Percentiles rank a stretch among this genome's conserved stretches.
These are phyloP conservation scores for Mya arenaria DNA, from an alignment of 1,140 invertebrate species.

Conservation along the genomic window DNA sequence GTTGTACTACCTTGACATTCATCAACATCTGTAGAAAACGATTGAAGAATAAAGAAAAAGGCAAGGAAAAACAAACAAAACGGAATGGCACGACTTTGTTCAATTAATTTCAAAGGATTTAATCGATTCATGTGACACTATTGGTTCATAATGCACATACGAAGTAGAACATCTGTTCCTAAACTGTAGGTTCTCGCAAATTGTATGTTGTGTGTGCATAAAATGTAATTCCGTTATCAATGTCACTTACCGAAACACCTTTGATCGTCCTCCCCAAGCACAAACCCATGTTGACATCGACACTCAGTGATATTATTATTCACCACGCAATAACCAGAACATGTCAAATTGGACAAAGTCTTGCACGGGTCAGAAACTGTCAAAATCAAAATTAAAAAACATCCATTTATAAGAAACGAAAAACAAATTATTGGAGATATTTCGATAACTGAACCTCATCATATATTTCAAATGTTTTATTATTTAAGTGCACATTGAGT, in stretches of 20 bases:
- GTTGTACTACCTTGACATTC: background rate
- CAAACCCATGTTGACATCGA: constrained; percentile 1
- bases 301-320: background rate
- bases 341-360: constrained; percentile 12
- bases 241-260: constrained; percentile 13
- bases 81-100: background rate
- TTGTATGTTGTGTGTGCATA: too few species aligned
- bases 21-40: constrained; percentile 15
- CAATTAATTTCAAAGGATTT: background rate
- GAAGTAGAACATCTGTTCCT: too few species aligned
- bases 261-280: background rate
- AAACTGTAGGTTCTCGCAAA: background rate
- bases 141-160: too few species aligned
- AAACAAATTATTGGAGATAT: too few species aligned
- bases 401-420: background rate
- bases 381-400: too few species aligned
- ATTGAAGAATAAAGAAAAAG: too few species aligned
- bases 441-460: too few species aligned
- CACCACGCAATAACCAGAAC: constrained; percentile 6
- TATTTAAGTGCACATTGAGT: background rate
- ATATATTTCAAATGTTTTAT: too few species aligned
- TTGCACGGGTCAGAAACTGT: background rate
- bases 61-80: background rate
- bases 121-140: background rate
- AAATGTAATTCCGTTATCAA: background rate